Evolutionary conservation across 1,140 invertebrate genomes (phyloP).

Genomic region (Drosophila repleta): DNA sequence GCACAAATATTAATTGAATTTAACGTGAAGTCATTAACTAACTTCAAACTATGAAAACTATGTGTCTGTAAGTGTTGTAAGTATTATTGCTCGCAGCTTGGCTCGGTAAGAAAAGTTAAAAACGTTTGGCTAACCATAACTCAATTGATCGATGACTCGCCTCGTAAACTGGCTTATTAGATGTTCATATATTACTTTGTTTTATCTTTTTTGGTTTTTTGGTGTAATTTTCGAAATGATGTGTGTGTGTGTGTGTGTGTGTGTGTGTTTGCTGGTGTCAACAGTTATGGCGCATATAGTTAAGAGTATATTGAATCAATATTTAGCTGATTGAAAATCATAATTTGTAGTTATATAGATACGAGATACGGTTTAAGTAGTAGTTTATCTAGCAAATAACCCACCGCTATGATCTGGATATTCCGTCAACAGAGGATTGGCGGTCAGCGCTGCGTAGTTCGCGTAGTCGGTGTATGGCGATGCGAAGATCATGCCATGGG

Average conservation of each 20-base stretch:
- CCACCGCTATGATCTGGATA: constrained; percentile 97
- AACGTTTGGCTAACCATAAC: constrained; percentile 21
- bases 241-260: constrained; percentile 41
- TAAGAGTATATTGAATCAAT: constrained; percentile 29
- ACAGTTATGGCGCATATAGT: constrained; percentile 55
- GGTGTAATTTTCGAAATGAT: constrained; percentile 20
- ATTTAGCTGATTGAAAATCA: constrained; percentile 33
- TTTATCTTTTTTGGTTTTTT: not conserved
- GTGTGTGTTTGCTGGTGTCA: constrained; percentile 35
- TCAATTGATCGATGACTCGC: constrained; percentile 30
- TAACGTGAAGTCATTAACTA: not conserved
- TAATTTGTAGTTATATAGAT: constrained; percentile 27
- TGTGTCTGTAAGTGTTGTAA: constrained; percentile 15
- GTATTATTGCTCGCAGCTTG: constrained; percentile 39
- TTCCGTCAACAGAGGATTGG: constrained; percentile 91
- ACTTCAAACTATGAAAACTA: not conserved
- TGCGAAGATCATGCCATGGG: constrained; percentile 87
- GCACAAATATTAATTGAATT: not conserved
- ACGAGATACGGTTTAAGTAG: constrained; percentile 26
- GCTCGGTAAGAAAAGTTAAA: constrained; percentile 3
- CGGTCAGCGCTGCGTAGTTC: constrained; percentile 93
- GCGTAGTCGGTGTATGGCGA: constrained; percentile 92
- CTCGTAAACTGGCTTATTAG: constrained; percentile 19
- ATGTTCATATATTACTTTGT: constrained; percentile 16
- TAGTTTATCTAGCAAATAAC: constrained; percentile 92